Conservation (phyloP, 2,888 invertebrate genomes). For the Aphodius granarius region DNA sequence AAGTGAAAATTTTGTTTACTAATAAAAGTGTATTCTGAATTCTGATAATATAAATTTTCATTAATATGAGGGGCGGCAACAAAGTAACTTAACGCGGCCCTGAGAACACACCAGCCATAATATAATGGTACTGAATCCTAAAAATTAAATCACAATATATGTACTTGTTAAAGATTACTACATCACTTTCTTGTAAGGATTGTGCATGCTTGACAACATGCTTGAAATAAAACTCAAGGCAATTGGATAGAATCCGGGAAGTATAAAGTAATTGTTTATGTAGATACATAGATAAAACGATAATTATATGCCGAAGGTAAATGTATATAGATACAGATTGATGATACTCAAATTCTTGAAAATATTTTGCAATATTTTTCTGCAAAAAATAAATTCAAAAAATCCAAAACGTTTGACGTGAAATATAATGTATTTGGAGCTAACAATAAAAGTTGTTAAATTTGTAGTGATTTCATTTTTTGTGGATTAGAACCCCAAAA, state of each 20-base stretch:
- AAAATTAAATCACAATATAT: background rate
- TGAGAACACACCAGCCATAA: too few relatives aligned
- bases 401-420: too few relatives aligned
- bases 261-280: constrained; percentile 17
- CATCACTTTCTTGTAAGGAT: background rate
- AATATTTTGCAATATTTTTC: background rate
- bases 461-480: too few relatives aligned
- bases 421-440: too few relatives aligned
- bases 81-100: too few relatives aligned
- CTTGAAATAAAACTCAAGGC: constrained; percentile 18
- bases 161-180: background rate
- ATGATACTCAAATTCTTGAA: constrained; percentile 12
- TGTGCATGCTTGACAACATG: constrained; percentile 20
- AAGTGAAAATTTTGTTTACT: too few relatives aligned
- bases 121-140: background rate
- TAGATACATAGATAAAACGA: constrained; percentile 15
- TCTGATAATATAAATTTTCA: too few relatives aligned
- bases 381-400: too few relatives aligned
- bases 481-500: too few relatives aligned
- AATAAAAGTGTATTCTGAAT: too few relatives aligned
- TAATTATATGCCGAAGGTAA: constrained; percentile 21
- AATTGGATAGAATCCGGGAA: constrained; percentile 21
- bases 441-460: too few relatives aligned
- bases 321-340: constrained; percentile 15
- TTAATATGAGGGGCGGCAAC: too few relatives aligned